Conservation (phyloP, 2,888 invertebrate species). For the Xestia sexstrigata region DNA sequence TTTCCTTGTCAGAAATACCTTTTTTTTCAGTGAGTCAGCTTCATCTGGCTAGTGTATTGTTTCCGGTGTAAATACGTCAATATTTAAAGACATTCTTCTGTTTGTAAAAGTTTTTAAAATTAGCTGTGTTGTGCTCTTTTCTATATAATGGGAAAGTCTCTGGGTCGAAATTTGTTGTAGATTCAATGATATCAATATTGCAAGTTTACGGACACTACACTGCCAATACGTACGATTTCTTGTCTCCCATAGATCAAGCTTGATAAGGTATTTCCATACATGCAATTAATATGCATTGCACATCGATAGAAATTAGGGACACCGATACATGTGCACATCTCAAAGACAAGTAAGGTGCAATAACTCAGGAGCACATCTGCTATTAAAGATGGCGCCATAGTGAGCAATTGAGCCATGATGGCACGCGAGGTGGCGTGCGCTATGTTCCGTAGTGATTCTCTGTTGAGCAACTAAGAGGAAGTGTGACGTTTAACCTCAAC, state of each 20-base stretch:
- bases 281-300: conserved; percentile 40
- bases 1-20: neutral
- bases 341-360: conserved; percentile 24
- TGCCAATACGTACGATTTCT: neutral
- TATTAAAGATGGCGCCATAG: conserved; percentile 45
- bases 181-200: neutral
- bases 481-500: conserved; percentile 30
- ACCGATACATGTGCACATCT: conserved; percentile 23
- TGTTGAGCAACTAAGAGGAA: conserved; percentile 71
- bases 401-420: conserved; percentile 31
- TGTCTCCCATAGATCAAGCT: neutral
- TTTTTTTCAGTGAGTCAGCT: conserved; percentile 2
- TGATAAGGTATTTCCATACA: neutral
- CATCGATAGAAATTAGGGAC: conserved; percentile 40
- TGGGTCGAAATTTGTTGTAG: neutral
- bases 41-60: neutral
- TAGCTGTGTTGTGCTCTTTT: neutral
- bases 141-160: neutral
- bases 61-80: neutral
- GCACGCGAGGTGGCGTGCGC: conserved; percentile 70
- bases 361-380: conserved; percentile 31
- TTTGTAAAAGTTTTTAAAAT: neutral
- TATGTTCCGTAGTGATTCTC: conserved; percentile 59
- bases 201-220: neutral
- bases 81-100: neutral